Percentiles rank a stretch among this genome's conserved stretches.
Evolutionary conservation across 2,888 invertebrate species (phyloP).

Genomic region (Patella pellucida): DNA sequence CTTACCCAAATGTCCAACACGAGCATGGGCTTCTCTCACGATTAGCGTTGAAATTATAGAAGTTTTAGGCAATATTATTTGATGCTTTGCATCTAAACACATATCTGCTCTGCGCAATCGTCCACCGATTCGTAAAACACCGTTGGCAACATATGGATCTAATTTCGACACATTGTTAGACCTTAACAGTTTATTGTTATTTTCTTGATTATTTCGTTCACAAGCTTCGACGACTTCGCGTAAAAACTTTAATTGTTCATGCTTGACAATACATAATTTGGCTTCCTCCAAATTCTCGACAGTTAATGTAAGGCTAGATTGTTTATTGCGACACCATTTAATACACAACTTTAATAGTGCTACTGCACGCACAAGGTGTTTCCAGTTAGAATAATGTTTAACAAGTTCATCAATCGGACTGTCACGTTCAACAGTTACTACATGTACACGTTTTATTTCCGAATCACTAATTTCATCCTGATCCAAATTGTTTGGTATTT

Average conservation of each 20-base stretch:
- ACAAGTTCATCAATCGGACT: not conserved
- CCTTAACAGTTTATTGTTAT: slow-evolving; percentile 12
- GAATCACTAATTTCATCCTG: not conserved
- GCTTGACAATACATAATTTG: not conserved
- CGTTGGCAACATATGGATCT: slow-evolving; percentile 22
- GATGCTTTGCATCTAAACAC: slow-evolving; percentile 23
- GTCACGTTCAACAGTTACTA: not conserved
- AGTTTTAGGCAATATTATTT: slow-evolving; percentile 28
- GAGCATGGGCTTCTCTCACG: slow-evolving; percentile 22
- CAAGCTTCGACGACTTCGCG: not conserved
- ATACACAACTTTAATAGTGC: not conserved
- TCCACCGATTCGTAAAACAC: slow-evolving; percentile 26
- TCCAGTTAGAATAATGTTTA: slow-evolving; percentile 5
- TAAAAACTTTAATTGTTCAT: slow-evolving; percentile 1
- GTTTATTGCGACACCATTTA: not conserved
- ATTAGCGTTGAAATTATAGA: slow-evolving; percentile 30
- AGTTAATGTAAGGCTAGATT: not conserved
- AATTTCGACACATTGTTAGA: slow-evolving; percentile 19
- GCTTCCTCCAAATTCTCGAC: not conserved
- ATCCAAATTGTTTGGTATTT: not conserved
- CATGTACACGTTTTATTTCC: slow-evolving; percentile 11
- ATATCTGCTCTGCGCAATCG: slow-evolving; percentile 20
- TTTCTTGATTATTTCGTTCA: not conserved
- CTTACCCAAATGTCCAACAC: slow-evolving; percentile 29
- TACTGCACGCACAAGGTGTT: slow-evolving; percentile 1